Evolutionary conservation across 1,140 invertebrate genomes (phyloP).

Genomic region (Antheraea pernyi): DNA sequence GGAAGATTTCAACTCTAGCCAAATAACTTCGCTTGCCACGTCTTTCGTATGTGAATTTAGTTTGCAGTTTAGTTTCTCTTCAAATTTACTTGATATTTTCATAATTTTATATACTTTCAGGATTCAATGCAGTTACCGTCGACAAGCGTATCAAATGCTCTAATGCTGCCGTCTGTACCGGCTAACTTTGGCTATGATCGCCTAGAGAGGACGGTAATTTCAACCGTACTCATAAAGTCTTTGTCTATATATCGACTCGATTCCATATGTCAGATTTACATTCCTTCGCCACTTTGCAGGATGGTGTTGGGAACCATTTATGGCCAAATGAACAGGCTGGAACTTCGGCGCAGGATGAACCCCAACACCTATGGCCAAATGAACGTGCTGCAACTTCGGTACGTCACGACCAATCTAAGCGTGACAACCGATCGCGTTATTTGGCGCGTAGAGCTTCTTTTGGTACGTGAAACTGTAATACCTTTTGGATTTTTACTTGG

Average conservation of each 20-base stretch:
- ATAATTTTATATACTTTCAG: constrained; percentile 37
- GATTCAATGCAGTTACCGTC: constrained; percentile 50
- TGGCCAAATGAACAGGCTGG: constrained; percentile 33
- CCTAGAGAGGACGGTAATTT: neutral
- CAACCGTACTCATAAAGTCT: too few species aligned
- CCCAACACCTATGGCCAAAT: constrained; percentile 22
- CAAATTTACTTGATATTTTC: too few species aligned
- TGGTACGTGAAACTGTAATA: too few species aligned
- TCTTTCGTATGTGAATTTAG: constrained; percentile 51
- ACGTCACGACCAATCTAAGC: neutral
- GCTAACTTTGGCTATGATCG: constrained; percentile 35
- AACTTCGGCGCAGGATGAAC: neutral
- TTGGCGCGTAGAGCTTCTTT: constrained; percentile 52
- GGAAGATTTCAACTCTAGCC: constrained; percentile 30
- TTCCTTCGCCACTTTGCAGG: too few species aligned
- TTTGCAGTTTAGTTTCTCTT: too few species aligned
- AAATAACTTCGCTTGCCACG: constrained; percentile 39
- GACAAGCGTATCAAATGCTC: constrained; percentile 3
- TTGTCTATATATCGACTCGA: too few species aligned
- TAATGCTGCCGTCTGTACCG: neutral
- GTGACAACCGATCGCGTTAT: constrained; percentile 6
- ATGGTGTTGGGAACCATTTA: neutral
- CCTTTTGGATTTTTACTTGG: too few species aligned
- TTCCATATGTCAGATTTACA: too few species aligned
- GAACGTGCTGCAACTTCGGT: constrained; percentile 17